phyloP scores from a whole-genome alignment of 2,113 vertebrate genomes.

The Amblyornis subalaris region DNA sequence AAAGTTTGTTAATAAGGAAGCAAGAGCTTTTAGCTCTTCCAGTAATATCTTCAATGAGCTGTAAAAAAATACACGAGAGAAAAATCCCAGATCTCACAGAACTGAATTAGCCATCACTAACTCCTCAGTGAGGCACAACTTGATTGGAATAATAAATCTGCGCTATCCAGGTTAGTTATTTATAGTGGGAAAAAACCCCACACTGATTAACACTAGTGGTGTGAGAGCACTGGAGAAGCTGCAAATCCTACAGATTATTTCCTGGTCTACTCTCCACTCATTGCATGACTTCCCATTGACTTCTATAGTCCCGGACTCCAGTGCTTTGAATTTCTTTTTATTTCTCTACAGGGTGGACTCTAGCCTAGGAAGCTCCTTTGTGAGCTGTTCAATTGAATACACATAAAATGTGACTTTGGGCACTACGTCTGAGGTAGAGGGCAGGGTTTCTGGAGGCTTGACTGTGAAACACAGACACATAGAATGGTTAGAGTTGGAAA shows the following conservation, averaged over 20 bases:
- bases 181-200: background rate
- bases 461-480: background rate
- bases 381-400: rapidly evolving
- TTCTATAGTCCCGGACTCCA: background rate
- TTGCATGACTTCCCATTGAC: rapidly evolving
- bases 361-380: background rate
- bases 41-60: background rate
- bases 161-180: background rate
- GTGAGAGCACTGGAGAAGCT: rapidly evolving
- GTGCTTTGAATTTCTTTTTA: rapidly evolving
- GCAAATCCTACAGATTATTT: background rate
- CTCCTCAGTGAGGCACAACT: background rate
- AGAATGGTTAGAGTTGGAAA: background rate
- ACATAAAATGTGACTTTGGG: rapidly evolving
- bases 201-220: rapidly evolving
- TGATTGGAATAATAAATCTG: background rate
- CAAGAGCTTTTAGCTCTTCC: background rate
- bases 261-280: no score
- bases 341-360: rapidly evolving
- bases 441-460: background rate
- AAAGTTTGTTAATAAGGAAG: slow-evolving; percentile 1
- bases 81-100: background rate
- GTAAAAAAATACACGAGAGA: slow-evolving; percentile 6
- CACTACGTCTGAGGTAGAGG: rapidly evolving
- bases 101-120: background rate